phyloP scores from a whole-genome alignment of 2,888 invertebrate genomes.

The Diarsia rubi region DNA sequence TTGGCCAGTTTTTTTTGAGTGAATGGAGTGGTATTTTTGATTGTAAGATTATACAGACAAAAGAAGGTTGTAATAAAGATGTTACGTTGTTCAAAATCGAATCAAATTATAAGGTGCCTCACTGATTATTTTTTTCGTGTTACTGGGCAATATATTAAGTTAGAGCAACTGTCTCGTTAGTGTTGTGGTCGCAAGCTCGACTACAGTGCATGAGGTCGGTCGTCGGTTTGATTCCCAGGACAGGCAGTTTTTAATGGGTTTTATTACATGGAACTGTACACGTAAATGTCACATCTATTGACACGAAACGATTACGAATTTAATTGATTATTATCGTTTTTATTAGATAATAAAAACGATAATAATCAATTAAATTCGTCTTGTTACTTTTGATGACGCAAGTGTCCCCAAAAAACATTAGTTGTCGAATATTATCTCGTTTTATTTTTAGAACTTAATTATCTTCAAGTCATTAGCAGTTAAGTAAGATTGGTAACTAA shows the following conservation, averaged over 20 bases:
- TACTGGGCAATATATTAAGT: background rate
- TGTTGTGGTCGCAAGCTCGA: too few species aligned
- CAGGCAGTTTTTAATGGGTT: too few species aligned
- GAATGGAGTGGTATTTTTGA: conserved; percentile 23
- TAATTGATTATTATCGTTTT: too few species aligned
- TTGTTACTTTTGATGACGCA: conserved; percentile 27
- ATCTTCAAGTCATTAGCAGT: conserved; percentile 20
- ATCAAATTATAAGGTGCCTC: background rate
- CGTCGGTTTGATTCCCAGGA: too few species aligned
- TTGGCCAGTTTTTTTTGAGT: conserved; percentile 34
- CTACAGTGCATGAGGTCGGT: too few species aligned
- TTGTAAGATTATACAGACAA: conserved; percentile 27
- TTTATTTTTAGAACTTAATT: conserved; percentile 21
- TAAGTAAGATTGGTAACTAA: conserved; percentile 24
- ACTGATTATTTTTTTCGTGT: background rate
- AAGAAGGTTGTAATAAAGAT: background rate
- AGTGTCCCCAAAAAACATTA: conserved; percentile 34
- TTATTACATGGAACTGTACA: too few species aligned
- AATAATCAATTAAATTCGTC: conserved; percentile 27
- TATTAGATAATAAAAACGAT: too few species aligned
- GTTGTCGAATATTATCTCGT: conserved; percentile 14
- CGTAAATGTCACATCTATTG: too few species aligned
- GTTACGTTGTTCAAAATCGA: background rate
- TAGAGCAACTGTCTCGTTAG: too few species aligned
- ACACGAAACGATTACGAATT: too few species aligned